Evolutionary conservation across 2,797 vertebrate genomes (phyloP).

Genomic region (Oreochromis mossambicus): DNA sequence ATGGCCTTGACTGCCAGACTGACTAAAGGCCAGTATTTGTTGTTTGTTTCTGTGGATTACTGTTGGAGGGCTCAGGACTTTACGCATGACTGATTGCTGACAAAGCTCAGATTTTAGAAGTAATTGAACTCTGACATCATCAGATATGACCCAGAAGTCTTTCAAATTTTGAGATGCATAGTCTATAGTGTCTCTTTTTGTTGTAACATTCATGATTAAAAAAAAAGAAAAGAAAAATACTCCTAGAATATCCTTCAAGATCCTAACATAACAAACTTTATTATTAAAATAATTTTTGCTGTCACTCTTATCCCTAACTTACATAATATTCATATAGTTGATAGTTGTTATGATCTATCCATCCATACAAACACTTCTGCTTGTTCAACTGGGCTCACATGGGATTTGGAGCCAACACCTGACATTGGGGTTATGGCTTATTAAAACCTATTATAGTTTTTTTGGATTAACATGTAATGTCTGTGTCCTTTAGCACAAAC

Average conservation of each 20-base stretch:
- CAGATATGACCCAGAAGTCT: background rate
- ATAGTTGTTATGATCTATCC: background rate
- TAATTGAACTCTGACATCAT: conserved; percentile 30
- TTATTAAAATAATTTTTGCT: background rate
- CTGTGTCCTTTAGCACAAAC: background rate
- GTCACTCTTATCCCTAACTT: background rate
- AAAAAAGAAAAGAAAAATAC: background rate
- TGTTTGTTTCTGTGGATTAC: conserved; percentile 22
- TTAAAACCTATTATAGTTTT: background rate
- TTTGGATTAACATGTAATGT: background rate
- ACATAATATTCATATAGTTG: background rate
- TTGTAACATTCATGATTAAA: background rate
- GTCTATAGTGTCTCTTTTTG: background rate
- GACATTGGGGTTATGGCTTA: background rate
- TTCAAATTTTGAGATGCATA: background rate
- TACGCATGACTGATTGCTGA: conserved; percentile 30
- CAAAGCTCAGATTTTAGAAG: conserved; percentile 31
- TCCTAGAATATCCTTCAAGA: background rate
- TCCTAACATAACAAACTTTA: background rate
- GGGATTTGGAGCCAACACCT: background rate
- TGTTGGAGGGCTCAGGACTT: conserved; percentile 11
- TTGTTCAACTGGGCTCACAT: background rate
- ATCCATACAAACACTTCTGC: background rate
- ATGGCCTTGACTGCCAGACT: conserved; percentile 20
- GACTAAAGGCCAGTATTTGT: conserved; percentile 25